Base-by-base conservation (phyloP, 1,140 invertebrate species). In the Stegodyphus mimosarum region DNA sequence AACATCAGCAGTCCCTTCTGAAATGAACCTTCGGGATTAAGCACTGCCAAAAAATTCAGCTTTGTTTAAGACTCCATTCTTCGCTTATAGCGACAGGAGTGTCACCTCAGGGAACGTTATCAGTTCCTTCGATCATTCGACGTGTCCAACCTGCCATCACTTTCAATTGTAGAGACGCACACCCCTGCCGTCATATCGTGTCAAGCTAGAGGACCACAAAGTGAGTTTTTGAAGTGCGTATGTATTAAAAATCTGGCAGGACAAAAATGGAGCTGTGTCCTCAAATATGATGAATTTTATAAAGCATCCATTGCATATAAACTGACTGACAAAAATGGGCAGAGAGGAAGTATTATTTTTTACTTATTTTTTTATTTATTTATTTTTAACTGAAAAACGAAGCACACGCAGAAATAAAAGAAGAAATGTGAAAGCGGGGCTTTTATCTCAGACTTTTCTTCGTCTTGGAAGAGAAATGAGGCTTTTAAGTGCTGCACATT, bases 161-260 rank as follows among this genome's bases (percentile, higher is more conserved):
- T 33, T 33, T 33, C 33, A 3, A 33, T 33, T 33, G 33, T 33
- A 33, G 33, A 33, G 33, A 33, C 33, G 33, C 33, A 33, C 33
- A 55, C 48, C 52, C 17, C 13, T 15, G 6, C 60, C 50, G 63
- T 66, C 76, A 78, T n/a, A 10, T 69, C 64, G 10, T 52, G 7
- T 78, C 76, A 78, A 78, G 7, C 17, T 64, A 69, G 7, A 50
- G 50, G 51, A 53, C 76, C 63, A 64, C 49, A 69, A 33, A 33
- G 33, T 33, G 33, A 33, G 49, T 52, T 72, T 51, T 51, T 17
- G 49, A 72, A 51, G 50, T 60, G 52, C 18, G n/a, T 18, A 18
- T 18, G 10, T 11, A 18, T 33, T 6, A 10, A 60, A 52, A 18
- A 60, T 74, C 52, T 7, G 53, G 55, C 52, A 15, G 10, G 70